These are phyloP conservation scores for Coelogynopora nodosa DNA, from an alignment of 2,888 invertebrate species.

Conservation along the genomic window DNA sequence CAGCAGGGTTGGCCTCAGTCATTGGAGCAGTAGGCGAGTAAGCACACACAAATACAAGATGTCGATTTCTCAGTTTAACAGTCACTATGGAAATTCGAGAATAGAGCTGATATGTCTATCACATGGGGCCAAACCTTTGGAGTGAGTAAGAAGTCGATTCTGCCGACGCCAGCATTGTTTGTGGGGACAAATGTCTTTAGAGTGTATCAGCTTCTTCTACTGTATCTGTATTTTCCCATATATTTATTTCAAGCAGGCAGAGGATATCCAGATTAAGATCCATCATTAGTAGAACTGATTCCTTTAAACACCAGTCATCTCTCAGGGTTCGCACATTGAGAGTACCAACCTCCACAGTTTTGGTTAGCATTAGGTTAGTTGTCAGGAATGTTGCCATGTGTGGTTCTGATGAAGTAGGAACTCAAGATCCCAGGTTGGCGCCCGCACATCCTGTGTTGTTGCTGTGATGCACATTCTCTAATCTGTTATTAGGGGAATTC, in stretches of 20 bases:
- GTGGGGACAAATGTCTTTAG: background rate
- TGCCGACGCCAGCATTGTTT: background rate
- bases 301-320: constrained; percentile 6
- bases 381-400: constrained; percentile 3
- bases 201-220: background rate
- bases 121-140: background rate
- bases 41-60: background rate
- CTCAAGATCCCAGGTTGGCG: too few relatives aligned
- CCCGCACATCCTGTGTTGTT: too few relatives aligned
- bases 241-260: background rate
- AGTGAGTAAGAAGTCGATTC: constrained; percentile 5
- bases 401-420: constrained; percentile 23
- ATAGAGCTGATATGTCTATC: background rate
- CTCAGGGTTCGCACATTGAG: background rate
- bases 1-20: background rate
- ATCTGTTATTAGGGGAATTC: too few relatives aligned
- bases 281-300: background rate
- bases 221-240: background rate
- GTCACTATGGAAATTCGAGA: background rate
- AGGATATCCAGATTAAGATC: constrained; percentile 7
- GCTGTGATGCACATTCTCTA: too few relatives aligned
- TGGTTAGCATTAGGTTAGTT: too few relatives aligned
- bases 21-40: background rate
- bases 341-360: background rate
- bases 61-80: background rate